A percentile compares a stretch with the other conserved stretches of the same genome.
Evolutionary conservation across 2,888 invertebrate species (phyloP).

Genomic region (Pharmacophagus antenor): DNA sequence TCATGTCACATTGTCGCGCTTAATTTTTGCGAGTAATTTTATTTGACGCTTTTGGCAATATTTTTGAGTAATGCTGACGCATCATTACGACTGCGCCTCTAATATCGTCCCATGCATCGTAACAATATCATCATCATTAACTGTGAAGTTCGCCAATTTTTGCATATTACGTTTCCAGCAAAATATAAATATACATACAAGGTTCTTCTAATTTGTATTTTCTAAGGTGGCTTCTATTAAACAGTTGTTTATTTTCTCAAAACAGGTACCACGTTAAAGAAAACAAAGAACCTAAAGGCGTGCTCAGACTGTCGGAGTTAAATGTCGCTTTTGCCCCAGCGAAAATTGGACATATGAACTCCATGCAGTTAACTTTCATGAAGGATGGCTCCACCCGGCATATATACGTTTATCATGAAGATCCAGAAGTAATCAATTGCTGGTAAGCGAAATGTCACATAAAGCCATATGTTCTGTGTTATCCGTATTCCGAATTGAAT

Average conservation of each 20-base stretch:
- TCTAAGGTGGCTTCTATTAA: background rate
- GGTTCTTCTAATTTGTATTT: background rate
- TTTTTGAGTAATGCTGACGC: slow-evolving; percentile 19
- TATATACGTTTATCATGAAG: slow-evolving; percentile 93
- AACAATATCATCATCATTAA: slow-evolving; percentile 18
- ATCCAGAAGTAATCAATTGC: slow-evolving; percentile 90
- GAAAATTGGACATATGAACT: slow-evolving; percentile 89
- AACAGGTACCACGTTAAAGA: slow-evolving; percentile 85
- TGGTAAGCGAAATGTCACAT: slow-evolving; percentile 82
- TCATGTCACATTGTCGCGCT: slow-evolving; percentile 13
- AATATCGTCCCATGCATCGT: slow-evolving; percentile 3
- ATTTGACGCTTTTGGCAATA: slow-evolving; percentile 7
- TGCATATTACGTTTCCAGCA: background rate
- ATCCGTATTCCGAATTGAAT: too few relatives aligned
- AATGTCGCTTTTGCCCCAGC: slow-evolving; percentile 92
- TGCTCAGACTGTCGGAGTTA: slow-evolving; percentile 88
- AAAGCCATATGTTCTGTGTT: too few relatives aligned
- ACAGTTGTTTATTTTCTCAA: slow-evolving; percentile 2
- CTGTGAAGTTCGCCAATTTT: slow-evolving; percentile 11
- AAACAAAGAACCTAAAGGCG: slow-evolving; percentile 90
- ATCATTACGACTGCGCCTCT: slow-evolving; percentile 18
- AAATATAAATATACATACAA: background rate
- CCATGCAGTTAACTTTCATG: slow-evolving; percentile 91
- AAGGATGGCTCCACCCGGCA: slow-evolving; percentile 93
- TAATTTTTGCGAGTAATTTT: slow-evolving; percentile 10